A percentile compares a stretch with the other conserved stretches of the same genome.
Evolutionary conservation across 2,888 invertebrate species (phyloP).

Genomic region (Thereva nobilitata): DNA sequence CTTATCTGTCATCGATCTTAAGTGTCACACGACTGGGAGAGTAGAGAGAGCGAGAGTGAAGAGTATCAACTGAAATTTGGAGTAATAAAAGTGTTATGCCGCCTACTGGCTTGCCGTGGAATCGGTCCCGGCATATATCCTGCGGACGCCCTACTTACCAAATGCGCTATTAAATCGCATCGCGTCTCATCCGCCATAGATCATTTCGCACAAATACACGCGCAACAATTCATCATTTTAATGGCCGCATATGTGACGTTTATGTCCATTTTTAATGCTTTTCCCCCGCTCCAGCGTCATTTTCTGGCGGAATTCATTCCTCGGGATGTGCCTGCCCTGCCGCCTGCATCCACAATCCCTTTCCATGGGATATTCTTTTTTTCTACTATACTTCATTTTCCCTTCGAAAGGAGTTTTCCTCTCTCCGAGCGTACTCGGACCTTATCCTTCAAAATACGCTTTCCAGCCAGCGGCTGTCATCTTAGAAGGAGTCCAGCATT

Average conservation of each 20-base stretch:
- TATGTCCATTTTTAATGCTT: constrained; percentile 22
- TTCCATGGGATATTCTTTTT: no score
- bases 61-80: no score
- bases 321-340: not conserved
- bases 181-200: constrained; percentile 14
- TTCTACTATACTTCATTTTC: not conserved
- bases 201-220: constrained; percentile 21
- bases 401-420: not conserved
- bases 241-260: constrained; percentile 28
- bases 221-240: constrained; percentile 30
- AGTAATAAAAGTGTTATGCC: no score
- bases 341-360: constrained; percentile 4
- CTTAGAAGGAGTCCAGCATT: constrained; percentile 12
- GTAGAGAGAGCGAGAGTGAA: no score
- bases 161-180: not conserved
- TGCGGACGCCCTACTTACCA: not conserved
- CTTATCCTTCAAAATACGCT: constrained; percentile 1
- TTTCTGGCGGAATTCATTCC: no score
- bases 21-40: no score
- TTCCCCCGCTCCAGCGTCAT: constrained; percentile 2
- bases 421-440: constrained; percentile 3
- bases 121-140: not conserved
- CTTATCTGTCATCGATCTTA: no score
- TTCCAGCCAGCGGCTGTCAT: constrained; percentile 16
- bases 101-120: no score